Percentiles rank a stretch among this genome's conserved stretches.
Conservation (phyloP, 2,113 vertebrate species). For the Glareola pratincola region DNA sequence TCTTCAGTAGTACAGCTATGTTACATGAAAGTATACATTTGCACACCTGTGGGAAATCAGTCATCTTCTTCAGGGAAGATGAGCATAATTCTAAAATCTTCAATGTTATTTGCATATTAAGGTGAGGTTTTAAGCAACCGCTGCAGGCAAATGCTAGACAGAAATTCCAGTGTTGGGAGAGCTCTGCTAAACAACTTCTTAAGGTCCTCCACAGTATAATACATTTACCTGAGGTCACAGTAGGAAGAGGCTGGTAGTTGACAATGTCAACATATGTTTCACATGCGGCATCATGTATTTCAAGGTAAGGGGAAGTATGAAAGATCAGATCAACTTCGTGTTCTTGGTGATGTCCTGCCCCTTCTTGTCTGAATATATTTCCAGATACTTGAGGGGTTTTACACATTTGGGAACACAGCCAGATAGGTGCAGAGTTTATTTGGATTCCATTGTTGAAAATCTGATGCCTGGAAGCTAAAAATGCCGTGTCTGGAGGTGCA, state of each 20-base stretch:
- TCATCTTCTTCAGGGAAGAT: background rate
- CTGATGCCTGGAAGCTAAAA: constrained; percentile 6
- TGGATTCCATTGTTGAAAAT: background rate
- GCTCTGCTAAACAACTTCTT: background rate
- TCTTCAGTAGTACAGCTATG: background rate
- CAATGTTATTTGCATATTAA: background rate
- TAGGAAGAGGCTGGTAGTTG: background rate
- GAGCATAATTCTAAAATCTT: background rate
- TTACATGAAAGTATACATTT: background rate
- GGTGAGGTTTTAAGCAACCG: background rate
- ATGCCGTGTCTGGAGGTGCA: background rate
- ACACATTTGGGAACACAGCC: background rate
- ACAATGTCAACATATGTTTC: background rate
- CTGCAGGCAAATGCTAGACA: background rate
- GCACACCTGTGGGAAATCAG: background rate
- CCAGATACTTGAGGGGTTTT: background rate
- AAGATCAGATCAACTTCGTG: background rate
- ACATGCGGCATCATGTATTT: background rate
- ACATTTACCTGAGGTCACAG: fast-evolving
- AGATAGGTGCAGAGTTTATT: background rate
- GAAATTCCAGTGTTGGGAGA: background rate
- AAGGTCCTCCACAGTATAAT: background rate
- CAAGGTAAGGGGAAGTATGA: background rate
- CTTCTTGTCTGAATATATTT: background rate
- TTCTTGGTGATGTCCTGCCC: background rate